phyloP scores from a whole-genome alignment of 2,888 invertebrate genomes.

The Drosophila paranaensis region DNA sequence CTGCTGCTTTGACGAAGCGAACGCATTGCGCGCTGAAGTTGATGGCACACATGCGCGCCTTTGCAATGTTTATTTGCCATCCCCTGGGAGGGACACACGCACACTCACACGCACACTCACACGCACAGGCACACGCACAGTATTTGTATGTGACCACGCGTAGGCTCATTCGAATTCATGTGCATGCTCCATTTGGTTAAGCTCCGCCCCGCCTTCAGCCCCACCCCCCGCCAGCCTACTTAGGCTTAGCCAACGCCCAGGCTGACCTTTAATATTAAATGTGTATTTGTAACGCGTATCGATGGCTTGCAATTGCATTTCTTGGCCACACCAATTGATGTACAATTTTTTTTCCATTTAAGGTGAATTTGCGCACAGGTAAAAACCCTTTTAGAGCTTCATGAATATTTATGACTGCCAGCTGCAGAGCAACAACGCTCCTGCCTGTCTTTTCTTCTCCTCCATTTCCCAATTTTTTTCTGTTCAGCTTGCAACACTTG shows the following conservation, averaged over 20 bases:
- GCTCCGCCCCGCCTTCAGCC: not conserved
- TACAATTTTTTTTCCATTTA: constrained; percentile 63
- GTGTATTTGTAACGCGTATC: constrained; percentile 12
- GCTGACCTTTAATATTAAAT: constrained; percentile 64
- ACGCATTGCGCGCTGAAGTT: constrained; percentile 39
- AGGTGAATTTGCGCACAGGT: constrained; percentile 51
- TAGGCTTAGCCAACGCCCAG: constrained; percentile 41
- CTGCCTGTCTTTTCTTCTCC: constrained; percentile 25
- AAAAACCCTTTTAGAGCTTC: constrained; percentile 73
- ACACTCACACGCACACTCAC: constrained; percentile 19
- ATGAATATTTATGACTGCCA: constrained; percentile 77
- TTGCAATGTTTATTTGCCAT: constrained; percentile 59
- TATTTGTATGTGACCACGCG: constrained; percentile 39
- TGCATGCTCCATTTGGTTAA: constrained; percentile 56
- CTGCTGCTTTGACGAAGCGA: constrained; percentile 24
- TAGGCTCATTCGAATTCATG: constrained; percentile 73
- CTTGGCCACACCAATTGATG: constrained; percentile 20
- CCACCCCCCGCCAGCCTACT: not conserved
- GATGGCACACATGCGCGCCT: constrained; percentile 74
- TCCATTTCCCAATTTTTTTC: constrained; percentile 1
- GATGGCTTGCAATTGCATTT: constrained; percentile 69
- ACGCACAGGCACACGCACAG: constrained; percentile 14
- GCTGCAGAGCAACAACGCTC: constrained; percentile 21
- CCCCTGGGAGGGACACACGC: constrained; percentile 54
- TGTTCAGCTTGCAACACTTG: constrained; percentile 37